These are phyloP conservation scores for Noctilio leporinus DNA, from an alignment of 2,113 vertebrate genomes.

Conservation along the genomic window DNA sequence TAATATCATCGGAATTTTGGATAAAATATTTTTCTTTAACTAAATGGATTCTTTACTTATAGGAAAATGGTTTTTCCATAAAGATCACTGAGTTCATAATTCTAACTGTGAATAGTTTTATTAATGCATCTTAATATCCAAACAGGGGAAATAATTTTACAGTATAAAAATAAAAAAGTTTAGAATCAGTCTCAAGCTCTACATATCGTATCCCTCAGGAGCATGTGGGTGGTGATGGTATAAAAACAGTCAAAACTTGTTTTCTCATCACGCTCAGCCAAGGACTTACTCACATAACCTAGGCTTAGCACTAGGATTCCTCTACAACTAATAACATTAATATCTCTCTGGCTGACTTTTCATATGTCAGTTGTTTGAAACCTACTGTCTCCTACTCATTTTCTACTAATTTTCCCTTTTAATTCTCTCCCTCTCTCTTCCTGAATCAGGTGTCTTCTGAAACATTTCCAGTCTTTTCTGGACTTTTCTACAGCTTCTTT, in stretches of 20 bases:
- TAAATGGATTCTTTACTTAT: conserved; percentile 21
- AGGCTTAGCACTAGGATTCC: background rate
- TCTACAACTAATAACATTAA: conserved; percentile 12
- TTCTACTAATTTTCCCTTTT: conserved; percentile 75
- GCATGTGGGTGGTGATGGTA: no score
- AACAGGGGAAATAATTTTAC: background rate
- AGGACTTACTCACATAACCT: background rate
- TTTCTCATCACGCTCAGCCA: background rate
- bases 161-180: background rate
- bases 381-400: conserved; percentile 54
- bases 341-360: conserved; percentile 22
- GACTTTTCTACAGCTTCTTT: conserved; percentile 83
- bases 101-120: background rate
- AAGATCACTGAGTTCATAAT: conserved; percentile 10
- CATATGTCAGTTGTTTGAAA: conserved; percentile 38
- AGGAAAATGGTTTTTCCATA: background rate
- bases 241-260: background rate
- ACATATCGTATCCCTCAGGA: background rate
- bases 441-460: conserved; percentile 82
- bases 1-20: conserved; percentile 29
- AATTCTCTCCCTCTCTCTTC: conserved; percentile 79
- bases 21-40: conserved; percentile 29
- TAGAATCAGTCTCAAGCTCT: background rate
- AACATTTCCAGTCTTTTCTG: conserved; percentile 77
- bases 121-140: background rate